These are phyloP conservation scores for Hypsibius dujardini DNA, from an alignment of 1,140 invertebrate species.

Conservation along the genomic window DNA sequence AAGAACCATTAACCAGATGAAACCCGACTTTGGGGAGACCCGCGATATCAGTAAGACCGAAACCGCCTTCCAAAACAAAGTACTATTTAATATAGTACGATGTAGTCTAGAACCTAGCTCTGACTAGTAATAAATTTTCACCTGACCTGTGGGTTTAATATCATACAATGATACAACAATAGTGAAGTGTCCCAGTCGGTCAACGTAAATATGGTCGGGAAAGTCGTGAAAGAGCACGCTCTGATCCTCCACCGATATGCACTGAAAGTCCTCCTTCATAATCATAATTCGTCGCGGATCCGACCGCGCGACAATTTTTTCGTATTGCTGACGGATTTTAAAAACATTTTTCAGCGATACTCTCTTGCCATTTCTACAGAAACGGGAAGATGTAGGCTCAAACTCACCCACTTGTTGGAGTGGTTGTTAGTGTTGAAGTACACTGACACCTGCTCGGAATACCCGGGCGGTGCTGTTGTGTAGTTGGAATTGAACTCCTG, in stretches of 20 bases:
- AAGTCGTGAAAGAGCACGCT: background rate
- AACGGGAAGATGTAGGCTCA: too few relatives aligned
- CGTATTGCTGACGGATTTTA: background rate
- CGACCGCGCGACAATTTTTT: background rate
- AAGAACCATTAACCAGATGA: conserved; percentile 1
- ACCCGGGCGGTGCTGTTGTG: background rate
- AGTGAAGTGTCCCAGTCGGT: background rate
- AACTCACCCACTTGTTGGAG: background rate
- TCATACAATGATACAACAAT: background rate
- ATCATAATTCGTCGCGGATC: background rate
- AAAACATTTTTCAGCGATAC: too few relatives aligned
- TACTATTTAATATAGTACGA: too few relatives aligned
- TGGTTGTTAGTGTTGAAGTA: background rate
- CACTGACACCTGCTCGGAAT: background rate
- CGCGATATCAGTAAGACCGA: background rate
- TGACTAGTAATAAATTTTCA: too few relatives aligned
- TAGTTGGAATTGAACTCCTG: background rate
- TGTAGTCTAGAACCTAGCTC: background rate
- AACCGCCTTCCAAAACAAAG: too few relatives aligned
- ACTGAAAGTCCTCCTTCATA: background rate
- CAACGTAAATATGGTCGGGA: background rate
- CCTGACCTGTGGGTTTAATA: background rate
- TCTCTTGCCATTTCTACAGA: too few relatives aligned
- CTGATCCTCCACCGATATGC: background rate
- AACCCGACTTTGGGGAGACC: conserved; percentile 1